These are phyloP conservation scores for Germaria angustata DNA, from an alignment of 2,888 invertebrate species.

Conservation along the genomic window DNA sequence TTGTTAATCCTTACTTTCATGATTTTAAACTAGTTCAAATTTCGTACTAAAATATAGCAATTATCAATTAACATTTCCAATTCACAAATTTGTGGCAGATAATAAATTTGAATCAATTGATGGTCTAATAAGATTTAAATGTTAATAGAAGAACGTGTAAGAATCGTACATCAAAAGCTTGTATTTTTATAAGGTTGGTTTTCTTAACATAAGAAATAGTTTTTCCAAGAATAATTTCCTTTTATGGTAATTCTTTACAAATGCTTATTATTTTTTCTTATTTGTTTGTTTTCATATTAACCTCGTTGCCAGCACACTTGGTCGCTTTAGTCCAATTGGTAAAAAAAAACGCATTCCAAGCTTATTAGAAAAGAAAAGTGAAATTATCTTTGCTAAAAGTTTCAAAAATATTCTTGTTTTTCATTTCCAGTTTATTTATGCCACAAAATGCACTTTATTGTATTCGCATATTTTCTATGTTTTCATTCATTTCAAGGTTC, in stretches of 20 bases:
- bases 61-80: too few relatives aligned
- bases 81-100: too few relatives aligned
- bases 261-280: too few relatives aligned
- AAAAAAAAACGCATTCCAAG: neutral
- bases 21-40: too few relatives aligned
- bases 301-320: conserved; percentile 1
- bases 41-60: too few relatives aligned
- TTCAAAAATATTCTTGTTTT: conserved; percentile 18
- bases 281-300: too few relatives aligned
- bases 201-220: neutral
- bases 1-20: too few relatives aligned
- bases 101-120: too few relatives aligned
- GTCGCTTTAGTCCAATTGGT: neutral
- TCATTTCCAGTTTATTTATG: conserved; percentile 32
- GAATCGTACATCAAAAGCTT: too few relatives aligned
- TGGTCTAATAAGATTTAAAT: too few relatives aligned
- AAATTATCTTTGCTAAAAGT: neutral
- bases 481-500: conserved; percentile 66
- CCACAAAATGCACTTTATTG: conserved; percentile 61
- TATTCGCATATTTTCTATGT: conserved; percentile 63
- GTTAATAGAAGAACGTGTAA: too few relatives aligned
- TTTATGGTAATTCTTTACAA: neutral
- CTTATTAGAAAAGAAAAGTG: neutral
- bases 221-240: neutral
- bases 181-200: too few relatives aligned